Evolutionary conservation across 2,888 invertebrate genomes (phyloP).

Genomic region (Imbricaverruca yamaguchii): DNA sequence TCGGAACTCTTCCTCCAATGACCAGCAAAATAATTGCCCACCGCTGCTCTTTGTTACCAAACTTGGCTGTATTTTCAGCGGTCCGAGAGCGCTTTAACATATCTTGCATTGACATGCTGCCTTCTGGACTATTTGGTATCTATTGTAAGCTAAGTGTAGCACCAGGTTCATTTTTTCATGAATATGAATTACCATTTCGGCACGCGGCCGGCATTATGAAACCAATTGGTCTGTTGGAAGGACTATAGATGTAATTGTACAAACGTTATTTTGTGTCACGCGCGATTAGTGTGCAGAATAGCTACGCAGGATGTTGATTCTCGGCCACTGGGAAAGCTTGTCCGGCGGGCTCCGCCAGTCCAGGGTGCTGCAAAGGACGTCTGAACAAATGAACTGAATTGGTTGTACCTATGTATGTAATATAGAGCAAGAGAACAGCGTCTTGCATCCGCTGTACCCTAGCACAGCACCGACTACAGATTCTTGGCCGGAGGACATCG

Average conservation of each 20-base stretch:
- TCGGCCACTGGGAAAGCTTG: neutral
- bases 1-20: too few relatives aligned
- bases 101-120: neutral
- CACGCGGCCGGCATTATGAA: neutral
- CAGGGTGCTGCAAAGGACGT: neutral
- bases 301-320: neutral
- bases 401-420: constrained; percentile 2
- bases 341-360: neutral
- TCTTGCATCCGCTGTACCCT: too few relatives aligned
- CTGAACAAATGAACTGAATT: neutral
- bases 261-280: neutral
- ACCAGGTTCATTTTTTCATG: neutral
- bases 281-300: neutral
- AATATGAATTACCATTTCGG: neutral
- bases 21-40: too few relatives aligned
- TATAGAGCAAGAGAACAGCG: neutral
- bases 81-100: constrained; percentile 5
- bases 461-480: too few relatives aligned
- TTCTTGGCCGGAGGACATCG: too few relatives aligned
- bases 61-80: too few relatives aligned
- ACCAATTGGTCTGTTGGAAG: neutral
- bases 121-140: neutral
- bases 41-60: too few relatives aligned
- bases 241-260: neutral
- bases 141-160: neutral